Base-by-base conservation (phyloP, 2,113 vertebrate genomes). In the Cisticola juncidis region DNA sequence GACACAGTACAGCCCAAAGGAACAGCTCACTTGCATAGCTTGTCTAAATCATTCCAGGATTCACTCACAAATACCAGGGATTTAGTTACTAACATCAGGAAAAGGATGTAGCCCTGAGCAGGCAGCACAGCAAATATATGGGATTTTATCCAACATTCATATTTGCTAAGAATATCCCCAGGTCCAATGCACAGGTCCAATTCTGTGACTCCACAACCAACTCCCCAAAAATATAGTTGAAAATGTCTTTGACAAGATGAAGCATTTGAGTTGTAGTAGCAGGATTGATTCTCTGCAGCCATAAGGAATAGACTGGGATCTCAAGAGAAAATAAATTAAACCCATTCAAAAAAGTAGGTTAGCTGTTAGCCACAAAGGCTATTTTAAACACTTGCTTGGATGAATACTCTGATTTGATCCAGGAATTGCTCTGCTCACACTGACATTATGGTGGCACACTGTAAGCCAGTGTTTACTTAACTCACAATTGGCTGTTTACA, bases 1-100 rank as follows among this genome's bases (percentile, higher is more conserved):
- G 42, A 25, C 38, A 71, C 56, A 82, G 62, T 17, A 87, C 7
- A 90, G 79, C 31, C 58, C 53, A 54, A 77, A 70, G 40, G 9
- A 89, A 64, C 53, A 71, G 25, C 42, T 69, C 68, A 45, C 81
- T 92, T 48, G 65, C 77, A 94, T 11, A 5, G 4, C 73, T 72
- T 31, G 57, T 35, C 76, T 91, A 86, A 88, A 92, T 91, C 86
- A 33, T 68, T 90, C 71, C 88, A 86, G 88, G 42, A 92, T 40
- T 22, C 44, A 60, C 66, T 78, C 81, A 83, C n/a, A 91, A 88
- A 91, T 84, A 74, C 82, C 77, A 82, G 60, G 33, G 47, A 81
- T 88, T 87, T 88, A 81, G 90, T 92, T 88, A 81, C 44, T 86
- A 74, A 74, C 28, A 40, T 9, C 35, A 45, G 38, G 64, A 76